Evolutionary conservation across 2,797 vertebrate genomes (phyloP).

Genomic region (Brachyrhaphis roseni): DNA sequence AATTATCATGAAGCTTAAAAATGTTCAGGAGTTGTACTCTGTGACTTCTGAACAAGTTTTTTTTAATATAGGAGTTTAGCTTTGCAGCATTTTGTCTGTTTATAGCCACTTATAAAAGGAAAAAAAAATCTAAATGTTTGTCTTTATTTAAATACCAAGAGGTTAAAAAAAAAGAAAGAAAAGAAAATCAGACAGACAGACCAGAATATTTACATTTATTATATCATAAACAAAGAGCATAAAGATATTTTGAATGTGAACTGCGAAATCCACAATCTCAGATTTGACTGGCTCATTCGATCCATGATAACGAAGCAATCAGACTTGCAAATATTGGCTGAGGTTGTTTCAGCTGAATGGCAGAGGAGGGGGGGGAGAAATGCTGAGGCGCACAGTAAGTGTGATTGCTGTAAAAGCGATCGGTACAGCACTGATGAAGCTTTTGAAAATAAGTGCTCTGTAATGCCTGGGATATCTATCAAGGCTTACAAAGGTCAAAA

Average conservation of each 20-base stretch:
- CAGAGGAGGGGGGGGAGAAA: slow-evolving; percentile 22
- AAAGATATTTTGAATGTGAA: slow-evolving; percentile 28
- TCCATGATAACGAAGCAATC: slow-evolving; percentile 35
- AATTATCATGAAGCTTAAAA: not conserved
- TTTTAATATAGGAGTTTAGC: no score
- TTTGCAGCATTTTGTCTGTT: not conserved
- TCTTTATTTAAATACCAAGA: not conserved
- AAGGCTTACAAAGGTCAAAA: not conserved
- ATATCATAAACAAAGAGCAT: not conserved
- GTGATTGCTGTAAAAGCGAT: slow-evolving; percentile 53
- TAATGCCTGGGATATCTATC: slow-evolving; percentile 6
- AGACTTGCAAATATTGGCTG: slow-evolving; percentile 71
- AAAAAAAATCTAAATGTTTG: not conserved
- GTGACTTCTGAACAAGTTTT: not conserved
- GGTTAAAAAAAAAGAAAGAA: not conserved
- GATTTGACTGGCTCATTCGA: slow-evolving; percentile 33
- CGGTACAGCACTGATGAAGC: slow-evolving; percentile 54
- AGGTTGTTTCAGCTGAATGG: slow-evolving; percentile 32
- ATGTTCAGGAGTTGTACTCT: not conserved
- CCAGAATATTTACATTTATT: not conserved
- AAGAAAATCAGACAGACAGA: not conserved
- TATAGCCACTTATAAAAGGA: not conserved
- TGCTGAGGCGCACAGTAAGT: slow-evolving; percentile 58
- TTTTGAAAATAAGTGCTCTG: slow-evolving; percentile 41
- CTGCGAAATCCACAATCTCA: slow-evolving; percentile 20